A percentile compares a stretch with the other conserved stretches of the same genome.
phyloP scores from a whole-genome alignment of 2,888 invertebrate species.

The Anthophora plumipes region DNA sequence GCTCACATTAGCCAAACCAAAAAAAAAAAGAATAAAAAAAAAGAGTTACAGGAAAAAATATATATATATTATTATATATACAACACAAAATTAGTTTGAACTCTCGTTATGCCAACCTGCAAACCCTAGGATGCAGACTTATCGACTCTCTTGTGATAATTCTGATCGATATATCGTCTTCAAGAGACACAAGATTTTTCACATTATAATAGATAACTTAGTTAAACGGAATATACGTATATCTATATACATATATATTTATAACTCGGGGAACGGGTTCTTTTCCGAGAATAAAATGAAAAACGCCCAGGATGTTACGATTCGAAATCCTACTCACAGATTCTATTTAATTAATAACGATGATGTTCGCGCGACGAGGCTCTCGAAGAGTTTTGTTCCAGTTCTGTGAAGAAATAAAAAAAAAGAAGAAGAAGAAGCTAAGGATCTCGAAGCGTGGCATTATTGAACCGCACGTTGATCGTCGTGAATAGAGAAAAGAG shows the following conservation, averaged over 20 bases:
- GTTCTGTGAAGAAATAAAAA: background rate
- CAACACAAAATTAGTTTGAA: conserved; percentile 38
- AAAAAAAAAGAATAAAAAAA: background rate
- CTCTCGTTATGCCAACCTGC: conserved; percentile 45
- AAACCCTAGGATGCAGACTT: conserved; percentile 38
- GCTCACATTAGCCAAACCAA: conserved; percentile 35
- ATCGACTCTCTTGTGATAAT: conserved; percentile 57
- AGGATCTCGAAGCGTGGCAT: conserved; percentile 29
- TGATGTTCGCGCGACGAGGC: conserved; percentile 33
- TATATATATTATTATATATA: conserved; percentile 26
- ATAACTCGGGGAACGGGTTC: conserved; percentile 34
- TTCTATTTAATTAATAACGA: conserved; percentile 51
- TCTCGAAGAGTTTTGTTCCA: conserved; percentile 6
- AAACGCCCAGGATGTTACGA: conserved; percentile 42
- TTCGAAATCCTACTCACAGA: conserved; percentile 47
- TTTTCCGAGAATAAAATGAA: conserved; percentile 20
- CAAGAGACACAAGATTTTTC: conserved; percentile 51
- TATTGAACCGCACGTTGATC: conserved; percentile 51
- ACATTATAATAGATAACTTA: conserved; percentile 46
- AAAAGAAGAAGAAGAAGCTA: background rate
- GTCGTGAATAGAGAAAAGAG: conserved; percentile 43
- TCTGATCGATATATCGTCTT: conserved; percentile 49
- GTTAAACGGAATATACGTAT: conserved; percentile 46
- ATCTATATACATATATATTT: conserved; percentile 33
- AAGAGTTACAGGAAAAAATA: conserved; percentile 9